These are phyloP conservation scores for Drepana arcuata DNA, from an alignment of 1,140 invertebrate genomes.

Conservation along the genomic window DNA sequence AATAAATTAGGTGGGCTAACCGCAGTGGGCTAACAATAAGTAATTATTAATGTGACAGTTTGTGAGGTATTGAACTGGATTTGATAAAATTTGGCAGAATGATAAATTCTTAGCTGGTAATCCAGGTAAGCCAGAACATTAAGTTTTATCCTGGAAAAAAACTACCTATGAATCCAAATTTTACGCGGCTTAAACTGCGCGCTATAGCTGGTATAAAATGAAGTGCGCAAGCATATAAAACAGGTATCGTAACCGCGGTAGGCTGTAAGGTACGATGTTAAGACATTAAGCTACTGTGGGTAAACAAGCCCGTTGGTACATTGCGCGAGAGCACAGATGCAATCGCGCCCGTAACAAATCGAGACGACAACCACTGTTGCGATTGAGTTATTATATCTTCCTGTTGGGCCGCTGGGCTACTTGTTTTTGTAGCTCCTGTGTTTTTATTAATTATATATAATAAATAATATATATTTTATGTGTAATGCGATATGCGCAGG, in stretches of 20 bases:
- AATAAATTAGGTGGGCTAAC: too few species aligned
- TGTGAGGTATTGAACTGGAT: too few species aligned
- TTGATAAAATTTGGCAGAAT: too few species aligned
- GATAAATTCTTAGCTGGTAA: too few species aligned
- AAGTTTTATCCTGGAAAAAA: too few species aligned
- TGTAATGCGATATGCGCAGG: constrained; percentile 56
- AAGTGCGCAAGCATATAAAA: constrained; percentile 4
- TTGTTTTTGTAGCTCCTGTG: constrained; percentile 65
- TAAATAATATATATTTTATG: constrained; percentile 71
- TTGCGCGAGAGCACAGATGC: constrained; percentile 34
- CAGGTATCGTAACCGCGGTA: constrained; percentile 46
- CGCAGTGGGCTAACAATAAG: too few species aligned
- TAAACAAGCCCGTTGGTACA: constrained; percentile 24
- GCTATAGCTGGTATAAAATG: constrained; percentile 9
- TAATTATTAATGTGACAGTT: too few species aligned
- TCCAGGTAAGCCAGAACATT: too few species aligned
- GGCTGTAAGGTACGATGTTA: constrained; percentile 50
- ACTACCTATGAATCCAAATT: too few species aligned
- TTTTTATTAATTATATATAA: constrained; percentile 67
- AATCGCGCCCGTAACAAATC: constrained; percentile 65
- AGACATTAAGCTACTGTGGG: constrained; percentile 55
- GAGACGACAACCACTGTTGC: constrained; percentile 40
- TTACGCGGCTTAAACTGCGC: too few species aligned
- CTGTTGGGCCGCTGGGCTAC: constrained; percentile 50
- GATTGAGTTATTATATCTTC: constrained; percentile 70